Percentiles rank a stretch among this genome's conserved stretches.
Conservation (phyloP, 1,140 invertebrate genomes). For the Araneus ventricosus region DNA sequence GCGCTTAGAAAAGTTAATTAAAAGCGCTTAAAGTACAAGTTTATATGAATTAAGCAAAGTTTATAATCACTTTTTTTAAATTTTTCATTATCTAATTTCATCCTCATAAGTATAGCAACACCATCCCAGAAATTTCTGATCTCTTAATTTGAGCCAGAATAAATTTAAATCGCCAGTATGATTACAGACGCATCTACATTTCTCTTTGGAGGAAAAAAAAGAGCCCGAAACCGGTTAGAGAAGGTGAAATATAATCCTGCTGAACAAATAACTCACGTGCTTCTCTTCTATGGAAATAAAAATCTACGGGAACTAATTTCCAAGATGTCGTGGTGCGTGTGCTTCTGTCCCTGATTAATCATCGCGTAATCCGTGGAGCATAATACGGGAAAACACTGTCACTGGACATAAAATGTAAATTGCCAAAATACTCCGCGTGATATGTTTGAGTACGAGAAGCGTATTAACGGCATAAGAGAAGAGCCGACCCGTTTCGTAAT, state of each 20-base stretch:
- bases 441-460: background rate
- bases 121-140: background rate
- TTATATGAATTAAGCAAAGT: no score
- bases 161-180: conserved; percentile 1
- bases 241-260: conserved; percentile 3
- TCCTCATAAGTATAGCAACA: background rate
- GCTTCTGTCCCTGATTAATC: conserved; percentile 36
- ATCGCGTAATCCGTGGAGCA: conserved; percentile 44
- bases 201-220: background rate
- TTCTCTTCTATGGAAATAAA: conserved; percentile 1
- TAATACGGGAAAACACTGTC: conserved; percentile 31
- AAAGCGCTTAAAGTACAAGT: no score
- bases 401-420: conserved; percentile 61
- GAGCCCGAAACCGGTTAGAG: background rate
- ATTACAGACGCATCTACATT: background rate
- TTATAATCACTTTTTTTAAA: no score
- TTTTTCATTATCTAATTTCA: background rate
- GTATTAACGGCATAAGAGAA: conserved; percentile 27
- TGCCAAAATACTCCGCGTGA: conserved; percentile 29
- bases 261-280: background rate
- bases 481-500: conserved; percentile 51
- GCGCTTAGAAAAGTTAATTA: no score
- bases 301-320: conserved; percentile 30
- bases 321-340: background rate
- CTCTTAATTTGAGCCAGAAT: background rate